Evolutionary conservation across 2,797 vertebrate genomes (phyloP), one percentile per base, ranked within the genome.

Genomic region (Micropoecilia bifurca): DNA sequence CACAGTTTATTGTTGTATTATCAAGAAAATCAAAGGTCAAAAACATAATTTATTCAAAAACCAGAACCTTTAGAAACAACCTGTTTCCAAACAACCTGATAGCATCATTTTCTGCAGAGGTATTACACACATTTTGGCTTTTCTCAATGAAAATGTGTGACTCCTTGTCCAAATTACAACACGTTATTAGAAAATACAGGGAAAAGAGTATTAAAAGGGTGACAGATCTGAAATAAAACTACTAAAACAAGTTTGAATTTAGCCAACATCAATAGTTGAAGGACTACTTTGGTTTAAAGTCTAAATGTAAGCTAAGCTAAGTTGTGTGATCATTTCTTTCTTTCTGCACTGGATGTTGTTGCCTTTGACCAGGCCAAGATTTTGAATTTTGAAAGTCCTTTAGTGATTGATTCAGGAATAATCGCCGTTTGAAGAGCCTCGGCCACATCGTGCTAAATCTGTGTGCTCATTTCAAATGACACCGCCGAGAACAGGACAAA

Each of bases 401-500:
- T 83, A 79, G 76, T 83, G 79, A 85, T 73, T 89, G 89, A 18
- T 2, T 50, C 1, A 22, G 48, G 20, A 50, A 50, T 50, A 50
- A 50, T 50, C 20, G 48, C 20, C 48, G 6, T 50, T 50, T 50
- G 48, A 50, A 50, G 48, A 50, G 48, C 87, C 82, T 87, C 85
- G 85, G 77, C 79, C 79, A 85, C 82, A 81, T 89, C 89, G 82
- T 55, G 33, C 83, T 74, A 30, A 89, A 90, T 92, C 89, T 88
- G 86, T 90, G 90, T 90, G 84, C 92, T 94, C 91, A 84, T 90
- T 95, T 69, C 84, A 88, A 92, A 93, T 93, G 91, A 94, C 94
- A 95, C 89, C 88, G 91, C 85, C 0, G 90, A 94, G 94, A 94
- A 90, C 89, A 90, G 95, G 95, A 96, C 92, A 93, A 96, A 96